Percentiles rank a stretch among this genome's conserved stretches.
phyloP scores from a whole-genome alignment of 1,140 invertebrate species.

The Helicoverpa armigera region DNA sequence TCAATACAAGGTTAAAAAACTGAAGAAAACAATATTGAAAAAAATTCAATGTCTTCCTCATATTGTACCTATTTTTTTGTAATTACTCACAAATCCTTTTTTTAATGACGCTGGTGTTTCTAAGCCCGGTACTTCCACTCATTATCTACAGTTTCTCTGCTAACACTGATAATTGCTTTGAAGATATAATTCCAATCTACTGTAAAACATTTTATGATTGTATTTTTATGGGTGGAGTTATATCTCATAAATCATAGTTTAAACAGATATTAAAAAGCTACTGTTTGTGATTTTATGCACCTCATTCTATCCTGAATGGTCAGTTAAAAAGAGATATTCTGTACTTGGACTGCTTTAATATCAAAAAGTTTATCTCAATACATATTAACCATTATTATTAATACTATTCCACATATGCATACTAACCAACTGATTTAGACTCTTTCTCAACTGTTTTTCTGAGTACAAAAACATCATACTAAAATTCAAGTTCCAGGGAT shows the following conservation, averaged over 20 bases:
- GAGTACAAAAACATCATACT: too few relatives aligned
- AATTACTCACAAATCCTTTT: constrained; percentile 1
- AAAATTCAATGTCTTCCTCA: not conserved
- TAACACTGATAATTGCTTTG: not conserved
- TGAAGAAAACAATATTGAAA: not conserved
- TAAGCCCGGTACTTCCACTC: not conserved
- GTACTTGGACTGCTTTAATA: too few relatives aligned
- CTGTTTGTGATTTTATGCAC: not conserved
- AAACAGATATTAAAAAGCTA: not conserved
- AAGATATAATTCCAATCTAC: constrained; percentile 1
- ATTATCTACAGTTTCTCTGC: constrained; percentile 3
- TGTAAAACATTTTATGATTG: constrained; percentile 3
- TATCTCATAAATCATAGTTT: too few relatives aligned
- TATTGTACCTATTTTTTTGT: constrained; percentile 3
- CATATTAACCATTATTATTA: too few relatives aligned
- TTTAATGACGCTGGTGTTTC: not conserved
- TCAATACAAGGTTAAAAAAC: not conserved
- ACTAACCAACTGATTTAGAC: too few relatives aligned
- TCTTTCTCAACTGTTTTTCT: too few relatives aligned
- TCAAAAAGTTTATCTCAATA: too few relatives aligned
- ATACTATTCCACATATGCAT: too few relatives aligned
- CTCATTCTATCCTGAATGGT: not conserved
- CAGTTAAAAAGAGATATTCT: too few relatives aligned
- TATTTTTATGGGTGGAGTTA: constrained; percentile 26
- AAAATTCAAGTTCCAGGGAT: too few relatives aligned